Conservation (phyloP, 2,113 vertebrate species). For the Boleophthalmus pectinirostris region DNA sequence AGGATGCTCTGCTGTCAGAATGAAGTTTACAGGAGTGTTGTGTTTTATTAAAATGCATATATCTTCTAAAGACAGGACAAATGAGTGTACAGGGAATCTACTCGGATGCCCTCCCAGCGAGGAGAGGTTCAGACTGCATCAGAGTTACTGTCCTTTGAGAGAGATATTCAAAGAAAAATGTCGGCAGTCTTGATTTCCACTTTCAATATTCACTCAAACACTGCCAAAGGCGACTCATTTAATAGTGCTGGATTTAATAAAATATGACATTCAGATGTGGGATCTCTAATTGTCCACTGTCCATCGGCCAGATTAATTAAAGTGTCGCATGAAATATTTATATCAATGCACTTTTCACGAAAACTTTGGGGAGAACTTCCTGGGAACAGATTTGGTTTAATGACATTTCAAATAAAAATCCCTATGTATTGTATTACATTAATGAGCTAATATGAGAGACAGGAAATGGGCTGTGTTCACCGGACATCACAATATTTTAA, state of each 20-base stretch:
- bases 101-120: conserved; percentile 35
- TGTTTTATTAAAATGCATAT: neutral
- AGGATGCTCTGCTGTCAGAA: neutral
- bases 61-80: neutral
- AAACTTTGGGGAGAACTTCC: neutral
- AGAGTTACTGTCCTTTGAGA: conserved; percentile 53
- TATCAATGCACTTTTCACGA: conserved; percentile 4
- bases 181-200: conserved; percentile 43
- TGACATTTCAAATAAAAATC: conserved; percentile 2
- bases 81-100: conserved; percentile 9
- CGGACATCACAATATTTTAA: too few species aligned
- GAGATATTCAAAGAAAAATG: conserved; percentile 38
- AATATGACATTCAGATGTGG: conserved; percentile 46
- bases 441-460: neutral
- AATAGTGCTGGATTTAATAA: conserved; percentile 25
- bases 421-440: neutral
- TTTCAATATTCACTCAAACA: conserved; percentile 40
- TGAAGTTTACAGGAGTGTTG: conserved; percentile 10
- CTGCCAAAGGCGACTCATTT: conserved; percentile 42
- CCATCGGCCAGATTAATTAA: conserved; percentile 1
- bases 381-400: neutral
- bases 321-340: conserved; percentile 1
- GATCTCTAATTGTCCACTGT: conserved; percentile 15
- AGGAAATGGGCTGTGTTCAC: too few species aligned
- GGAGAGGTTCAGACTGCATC: conserved; percentile 40